Base-by-base conservation (phyloP, 2,888 invertebrate genomes). In the Endomychus coccineus region DNA sequence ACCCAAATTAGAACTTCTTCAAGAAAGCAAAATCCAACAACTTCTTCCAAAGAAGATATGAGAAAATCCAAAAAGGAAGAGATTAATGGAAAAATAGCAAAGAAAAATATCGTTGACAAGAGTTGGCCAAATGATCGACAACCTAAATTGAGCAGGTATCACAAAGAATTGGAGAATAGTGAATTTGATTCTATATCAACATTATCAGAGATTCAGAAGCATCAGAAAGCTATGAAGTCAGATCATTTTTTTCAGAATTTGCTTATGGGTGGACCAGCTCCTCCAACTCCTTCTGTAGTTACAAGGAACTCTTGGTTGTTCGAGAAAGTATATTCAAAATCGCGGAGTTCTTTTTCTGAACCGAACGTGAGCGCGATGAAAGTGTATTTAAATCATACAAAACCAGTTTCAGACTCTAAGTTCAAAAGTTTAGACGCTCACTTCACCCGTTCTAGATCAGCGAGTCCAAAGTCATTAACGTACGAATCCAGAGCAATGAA, bases 211-310 rank as follows among this genome's bases (percentile, higher is more conserved):
- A 70, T 77, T 14, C 70, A 69, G 48, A 66, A 68, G 45, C 75
- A 75, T 34, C 75, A 73, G 43, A 74, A 77, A 47, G 69, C 71
- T 3, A 67, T 80, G 16, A 66, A 77, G 40, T 73, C 76, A 0
- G 72, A 82, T 54, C 71, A 73, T 0, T 84, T 83, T 54, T 84
- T 84, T 50, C 82, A 80, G 59, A 75, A 81, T 60, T 68, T 83
- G 12, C 78, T 83, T 51, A 60, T 83, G 19, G 66, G 78, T 37
- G 72, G 75, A 43, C 49, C 67, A 13, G 56, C 42, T 4, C 56
- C 70, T 1, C 64, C 69, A 1, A 58, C 60, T 2, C 59, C 66
- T 1, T 62, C 66, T 1, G 51, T 62, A 16, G 28, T 48, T 4
- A 58, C 49, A 17, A 70, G 70, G 42, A 71, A 68, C 44, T 73